Evolutionary conservation across 2,113 vertebrate species (phyloP), one percentile per base, ranked within the genome.

Genomic region (Nerophis lumbriciformis): DNA sequence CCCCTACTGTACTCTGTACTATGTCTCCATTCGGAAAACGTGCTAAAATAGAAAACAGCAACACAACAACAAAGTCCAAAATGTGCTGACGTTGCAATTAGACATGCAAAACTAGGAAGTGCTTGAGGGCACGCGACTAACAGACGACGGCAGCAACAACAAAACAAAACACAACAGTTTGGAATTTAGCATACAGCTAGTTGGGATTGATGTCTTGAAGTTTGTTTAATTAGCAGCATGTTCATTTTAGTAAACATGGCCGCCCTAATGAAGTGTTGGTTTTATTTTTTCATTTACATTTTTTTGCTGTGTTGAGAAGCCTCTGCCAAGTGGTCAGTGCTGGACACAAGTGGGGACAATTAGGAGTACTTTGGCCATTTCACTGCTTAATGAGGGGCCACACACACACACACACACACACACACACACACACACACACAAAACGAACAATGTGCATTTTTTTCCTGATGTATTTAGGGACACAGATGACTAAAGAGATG

Each of bases 301-400:
- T 28, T 28, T 28, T 28, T 28, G 28, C 52, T 80, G 58, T 86
- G 82, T 81, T 75, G 49, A 76, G 71, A 74, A 71, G 52, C 55
- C 53, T 71, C 85, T 85, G 80, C 71, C 76, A 69, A 72, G 65
- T 64, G 63, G 64, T 75, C 55, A 59, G 73, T 28, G 48, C 36
- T 36, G 68, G 73, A 11, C 63, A 58, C 45, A 61, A 72, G 71
- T 74, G 78, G 58, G 69, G 73, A 75, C 80, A 90, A 88, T 88
- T 84, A 86, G 71, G 61, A 75, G 61, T 75, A 81, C 83, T 85
- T 78, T 75, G 68, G n/a, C 72, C 71, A 61, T 87, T 89, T 87
- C 66, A 80, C 64, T 39, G 65, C 49, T 60, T 90, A 87, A 88
- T 80, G 84, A 90, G 80, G 28, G 71, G 39, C 39, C 39, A 6